phyloP scores from a whole-genome alignment of 2,113 vertebrate species.

The Suncus etruscus region DNA sequence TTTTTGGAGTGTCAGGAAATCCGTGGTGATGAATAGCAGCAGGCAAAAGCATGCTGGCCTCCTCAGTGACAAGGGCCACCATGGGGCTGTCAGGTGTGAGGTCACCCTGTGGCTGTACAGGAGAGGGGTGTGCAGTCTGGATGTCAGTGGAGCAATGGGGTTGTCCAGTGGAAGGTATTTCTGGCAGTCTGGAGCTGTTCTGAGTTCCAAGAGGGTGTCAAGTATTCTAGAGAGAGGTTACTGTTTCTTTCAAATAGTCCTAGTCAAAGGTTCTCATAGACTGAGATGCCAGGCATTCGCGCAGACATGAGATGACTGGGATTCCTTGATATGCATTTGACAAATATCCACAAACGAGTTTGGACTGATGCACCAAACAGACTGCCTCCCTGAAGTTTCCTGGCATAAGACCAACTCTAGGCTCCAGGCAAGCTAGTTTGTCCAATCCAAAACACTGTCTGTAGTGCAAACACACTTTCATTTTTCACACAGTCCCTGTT shows the following conservation, averaged over 20 bases:
- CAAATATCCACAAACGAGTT: constrained; percentile 7
- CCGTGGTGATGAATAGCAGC: background rate
- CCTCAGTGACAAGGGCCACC: constrained; percentile 55
- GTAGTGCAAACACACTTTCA: too few relatives aligned
- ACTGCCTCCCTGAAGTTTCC: too few relatives aligned
- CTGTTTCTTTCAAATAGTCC: background rate
- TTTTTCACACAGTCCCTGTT: too few relatives aligned
- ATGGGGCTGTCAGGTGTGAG: too few relatives aligned
- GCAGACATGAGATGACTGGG: background rate
- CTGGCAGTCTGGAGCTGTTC: constrained; percentile 75
- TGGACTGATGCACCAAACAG: background rate
- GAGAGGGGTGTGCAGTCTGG: constrained; percentile 62
- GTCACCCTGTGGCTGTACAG: constrained; percentile 25
- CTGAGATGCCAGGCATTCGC: background rate
- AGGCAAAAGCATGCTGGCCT: constrained; percentile 37
- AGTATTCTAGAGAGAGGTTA: too few relatives aligned
- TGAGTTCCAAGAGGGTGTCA: constrained; percentile 79
- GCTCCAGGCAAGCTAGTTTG: too few relatives aligned
- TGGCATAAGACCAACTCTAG: too few relatives aligned
- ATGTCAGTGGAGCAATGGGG: constrained; percentile 74
- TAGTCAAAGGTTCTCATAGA: background rate
- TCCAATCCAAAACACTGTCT: too few relatives aligned
- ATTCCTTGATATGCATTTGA: constrained; percentile 21
- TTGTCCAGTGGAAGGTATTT: constrained; percentile 79
- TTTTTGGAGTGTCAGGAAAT: background rate